Percentiles rank a stretch among this genome's conserved stretches.
Evolutionary conservation across 2,888 invertebrate species (phyloP).

Genomic region (Chrysolina haemoptera): DNA sequence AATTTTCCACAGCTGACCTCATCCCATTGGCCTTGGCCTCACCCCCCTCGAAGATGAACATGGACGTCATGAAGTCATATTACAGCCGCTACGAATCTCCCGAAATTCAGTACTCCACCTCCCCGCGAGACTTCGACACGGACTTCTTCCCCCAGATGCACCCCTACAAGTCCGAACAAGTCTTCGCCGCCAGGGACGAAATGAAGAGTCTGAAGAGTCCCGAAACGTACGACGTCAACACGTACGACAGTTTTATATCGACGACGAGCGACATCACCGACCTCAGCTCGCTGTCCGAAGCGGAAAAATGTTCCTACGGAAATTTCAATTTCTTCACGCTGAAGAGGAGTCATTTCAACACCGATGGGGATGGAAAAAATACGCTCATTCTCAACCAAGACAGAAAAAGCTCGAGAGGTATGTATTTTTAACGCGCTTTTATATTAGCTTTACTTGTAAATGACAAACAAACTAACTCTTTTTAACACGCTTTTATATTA

Average conservation of each 20-base stretch:
- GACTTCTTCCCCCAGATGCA: conserved; percentile 39
- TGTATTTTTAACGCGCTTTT: conserved; percentile 20
- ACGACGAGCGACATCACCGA: conserved; percentile 59
- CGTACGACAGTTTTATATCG: conserved; percentile 64
- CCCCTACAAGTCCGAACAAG: conserved; percentile 48
- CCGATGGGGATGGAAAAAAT: conserved; percentile 48
- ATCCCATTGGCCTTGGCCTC: not conserved
- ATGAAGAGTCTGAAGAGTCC: conserved; percentile 40
- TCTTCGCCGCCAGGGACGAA: conserved; percentile 39
- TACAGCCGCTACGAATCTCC: conserved; percentile 50
- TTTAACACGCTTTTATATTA: too few relatives aligned
- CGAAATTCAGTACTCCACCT: conserved; percentile 39
- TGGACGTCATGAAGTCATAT: conserved; percentile 64
- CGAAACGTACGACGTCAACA: conserved; percentile 62
- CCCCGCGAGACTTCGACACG: conserved; percentile 25
- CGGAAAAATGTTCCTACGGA: conserved; percentile 59
- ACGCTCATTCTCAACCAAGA: conserved; percentile 44
- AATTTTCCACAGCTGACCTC: conserved; percentile 11
- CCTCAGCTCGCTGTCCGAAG: conserved; percentile 58
- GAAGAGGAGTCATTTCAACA: conserved; percentile 55
- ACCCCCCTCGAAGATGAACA: conserved; percentile 32
- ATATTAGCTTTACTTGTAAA: too few relatives aligned
- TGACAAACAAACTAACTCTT: too few relatives aligned
- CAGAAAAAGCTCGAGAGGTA: conserved; percentile 49
- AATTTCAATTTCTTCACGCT: conserved; percentile 62